Evolutionary conservation across 2,888 invertebrate genomes (phyloP).

Genomic region (Eristalis pertinax): DNA sequence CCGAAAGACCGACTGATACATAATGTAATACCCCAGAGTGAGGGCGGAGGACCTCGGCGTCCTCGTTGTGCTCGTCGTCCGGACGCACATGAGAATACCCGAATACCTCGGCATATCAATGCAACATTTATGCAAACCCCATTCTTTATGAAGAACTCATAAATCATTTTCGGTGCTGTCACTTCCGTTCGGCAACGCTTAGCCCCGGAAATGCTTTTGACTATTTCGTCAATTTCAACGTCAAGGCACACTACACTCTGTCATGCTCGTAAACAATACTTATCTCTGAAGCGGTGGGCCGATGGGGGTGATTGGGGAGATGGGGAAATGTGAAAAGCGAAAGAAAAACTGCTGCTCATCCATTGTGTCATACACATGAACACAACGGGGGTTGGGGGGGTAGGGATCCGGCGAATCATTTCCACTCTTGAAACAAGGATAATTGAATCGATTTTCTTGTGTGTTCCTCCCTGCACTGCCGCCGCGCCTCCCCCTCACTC

Average conservation of each 20-base stretch:
- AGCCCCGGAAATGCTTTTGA: constrained; percentile 8
- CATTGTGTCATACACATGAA: background rate
- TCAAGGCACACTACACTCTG: constrained; percentile 16
- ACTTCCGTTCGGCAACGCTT: constrained; percentile 15
- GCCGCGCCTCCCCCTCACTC: background rate
- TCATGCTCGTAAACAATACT: constrained; percentile 22
- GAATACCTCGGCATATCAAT: background rate
- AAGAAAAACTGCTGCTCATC: constrained; percentile 8
- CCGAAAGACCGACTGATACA: constrained; percentile 11
- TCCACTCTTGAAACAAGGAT: constrained; percentile 26
- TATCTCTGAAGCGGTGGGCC: background rate
- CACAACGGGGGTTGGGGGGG: background rate
- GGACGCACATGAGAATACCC: background rate
- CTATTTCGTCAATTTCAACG: constrained; percentile 32
- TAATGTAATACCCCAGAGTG: background rate
- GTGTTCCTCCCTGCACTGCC: background rate
- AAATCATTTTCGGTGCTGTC: constrained; percentile 26
- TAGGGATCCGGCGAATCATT: constrained; percentile 15
- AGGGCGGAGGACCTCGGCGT: background rate
- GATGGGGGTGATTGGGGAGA: background rate
- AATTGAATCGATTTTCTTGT: constrained; percentile 45
- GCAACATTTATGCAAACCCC: constrained; percentile 35
- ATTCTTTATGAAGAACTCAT: constrained; percentile 29
- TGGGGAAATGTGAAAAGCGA: background rate
- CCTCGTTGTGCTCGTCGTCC: background rate